Percentiles rank a stretch among this genome's conserved stretches.
phyloP scores from a whole-genome alignment of 2,797 vertebrate genomes.

The Cephalopachus bancanus region DNA sequence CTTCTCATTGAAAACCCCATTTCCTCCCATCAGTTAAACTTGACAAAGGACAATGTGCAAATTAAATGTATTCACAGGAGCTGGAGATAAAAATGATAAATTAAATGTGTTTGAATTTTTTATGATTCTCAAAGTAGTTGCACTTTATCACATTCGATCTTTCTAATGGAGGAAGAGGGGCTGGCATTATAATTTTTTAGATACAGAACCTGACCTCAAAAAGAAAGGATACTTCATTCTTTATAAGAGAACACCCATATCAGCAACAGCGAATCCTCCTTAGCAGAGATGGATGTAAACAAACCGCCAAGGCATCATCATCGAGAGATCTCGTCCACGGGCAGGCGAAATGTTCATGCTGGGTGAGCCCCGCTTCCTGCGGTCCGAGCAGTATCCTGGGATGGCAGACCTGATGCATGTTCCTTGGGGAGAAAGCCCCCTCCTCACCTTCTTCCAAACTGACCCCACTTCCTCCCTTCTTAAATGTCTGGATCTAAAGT shows the following conservation, averaged over 20 bases:
- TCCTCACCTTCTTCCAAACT: neutral
- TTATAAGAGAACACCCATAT: neutral
- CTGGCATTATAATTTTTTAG: neutral
- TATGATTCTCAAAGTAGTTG: slow-evolving; percentile 39
- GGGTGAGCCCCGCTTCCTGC: neutral
- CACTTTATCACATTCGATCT: neutral
- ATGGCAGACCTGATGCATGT: neutral
- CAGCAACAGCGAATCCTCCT: neutral
- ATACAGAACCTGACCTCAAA: neutral
- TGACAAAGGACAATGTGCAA: neutral
- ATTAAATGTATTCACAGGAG: neutral
- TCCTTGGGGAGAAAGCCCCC: neutral
- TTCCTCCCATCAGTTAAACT: slow-evolving; percentile 30
- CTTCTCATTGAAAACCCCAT: neutral
- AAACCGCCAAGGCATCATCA: neutral
- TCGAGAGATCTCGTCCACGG: neutral
- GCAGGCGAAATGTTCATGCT: neutral
- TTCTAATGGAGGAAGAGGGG: neutral
- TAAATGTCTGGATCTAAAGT: neutral
- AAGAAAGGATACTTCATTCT: neutral
- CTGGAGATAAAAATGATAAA: neutral
- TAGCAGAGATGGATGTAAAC: neutral
- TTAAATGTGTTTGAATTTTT: slow-evolving; percentile 25
- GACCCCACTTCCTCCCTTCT: neutral
- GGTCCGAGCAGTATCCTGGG: neutral